These are phyloP conservation scores for Dyspetes luteomarginatus DNA, from an alignment of 2,888 invertebrate species.

Conservation along the genomic window DNA sequence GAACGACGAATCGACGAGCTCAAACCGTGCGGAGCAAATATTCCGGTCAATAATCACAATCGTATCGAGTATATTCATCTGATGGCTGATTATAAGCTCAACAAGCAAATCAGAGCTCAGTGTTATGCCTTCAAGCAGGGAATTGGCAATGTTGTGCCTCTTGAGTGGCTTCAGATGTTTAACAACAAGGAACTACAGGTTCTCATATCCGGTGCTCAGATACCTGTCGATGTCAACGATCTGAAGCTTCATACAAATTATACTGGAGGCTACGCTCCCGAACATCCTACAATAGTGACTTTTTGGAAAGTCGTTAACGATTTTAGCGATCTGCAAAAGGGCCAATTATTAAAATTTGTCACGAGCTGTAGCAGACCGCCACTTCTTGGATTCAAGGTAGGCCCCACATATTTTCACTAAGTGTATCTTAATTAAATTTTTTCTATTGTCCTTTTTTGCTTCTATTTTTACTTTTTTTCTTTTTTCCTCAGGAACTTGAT, in stretches of 20 bases:
- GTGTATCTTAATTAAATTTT: too few relatives aligned
- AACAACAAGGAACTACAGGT: slow-evolving; percentile 97
- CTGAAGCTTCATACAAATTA: slow-evolving; percentile 94
- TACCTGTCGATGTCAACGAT: slow-evolving; percentile 96
- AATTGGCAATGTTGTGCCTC: slow-evolving; percentile 94
- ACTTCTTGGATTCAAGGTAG: slow-evolving; percentile 97
- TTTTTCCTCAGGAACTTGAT: slow-evolving; percentile 90
- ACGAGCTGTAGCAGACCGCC: slow-evolving; percentile 99
- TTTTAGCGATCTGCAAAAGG: slow-evolving; percentile 92
- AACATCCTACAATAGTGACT: slow-evolving; percentile 92
- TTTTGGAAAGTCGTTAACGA: slow-evolving; percentile 96
- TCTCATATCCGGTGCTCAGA: slow-evolving; percentile 97
- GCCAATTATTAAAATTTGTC: slow-evolving; percentile 97
- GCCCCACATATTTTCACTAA: too few relatives aligned
- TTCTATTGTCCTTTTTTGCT: background rate
- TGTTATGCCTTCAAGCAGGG: slow-evolving; percentile 95
- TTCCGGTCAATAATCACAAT: slow-evolving; percentile 95
- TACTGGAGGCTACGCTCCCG: slow-evolving; percentile 92
- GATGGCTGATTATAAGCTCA: slow-evolving; percentile 97
- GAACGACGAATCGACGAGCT: slow-evolving; percentile 95
- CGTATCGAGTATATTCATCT: slow-evolving; percentile 98
- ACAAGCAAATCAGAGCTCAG: slow-evolving; percentile 94
- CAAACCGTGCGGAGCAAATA: slow-evolving; percentile 95
- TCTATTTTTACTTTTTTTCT: background rate
- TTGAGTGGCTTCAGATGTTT: slow-evolving; percentile 98